Conservation (phyloP, 2,113 vertebrate species). For the Ictalurus furcatus region DNA sequence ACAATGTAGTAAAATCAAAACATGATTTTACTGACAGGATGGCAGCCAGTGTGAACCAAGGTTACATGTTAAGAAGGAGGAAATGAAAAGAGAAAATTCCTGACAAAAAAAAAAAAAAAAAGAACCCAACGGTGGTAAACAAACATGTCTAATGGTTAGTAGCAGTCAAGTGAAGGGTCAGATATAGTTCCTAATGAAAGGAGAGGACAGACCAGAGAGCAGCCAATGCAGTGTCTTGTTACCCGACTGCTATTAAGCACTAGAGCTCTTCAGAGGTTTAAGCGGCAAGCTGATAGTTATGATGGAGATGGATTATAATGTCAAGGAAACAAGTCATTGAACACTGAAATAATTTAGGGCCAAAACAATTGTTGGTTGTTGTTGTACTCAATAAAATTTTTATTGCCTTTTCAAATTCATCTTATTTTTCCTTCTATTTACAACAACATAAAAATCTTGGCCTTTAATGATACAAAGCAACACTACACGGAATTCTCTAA, state of each 20-base stretch:
- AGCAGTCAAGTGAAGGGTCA: constrained; percentile 85
- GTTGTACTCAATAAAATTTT: constrained; percentile 68
- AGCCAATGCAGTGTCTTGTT: constrained; percentile 75
- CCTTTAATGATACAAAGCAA: constrained; percentile 85
- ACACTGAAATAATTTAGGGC: constrained; percentile 82
- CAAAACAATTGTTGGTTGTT: constrained; percentile 72
- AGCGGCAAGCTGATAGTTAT: constrained; percentile 82
- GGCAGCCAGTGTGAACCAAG: constrained; percentile 80
- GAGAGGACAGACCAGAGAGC: constrained; percentile 68
- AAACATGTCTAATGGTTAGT: constrained; percentile 87
- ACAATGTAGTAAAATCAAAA: constrained; percentile 85
- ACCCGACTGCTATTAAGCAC: constrained; percentile 86
- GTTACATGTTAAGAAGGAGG: constrained; percentile 74
- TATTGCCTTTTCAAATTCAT: constrained; percentile 85
- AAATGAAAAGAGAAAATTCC: constrained; percentile 48
- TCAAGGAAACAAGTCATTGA: constrained; percentile 60
- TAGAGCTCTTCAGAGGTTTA: constrained; percentile 79
- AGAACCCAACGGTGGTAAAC: constrained; percentile 76
- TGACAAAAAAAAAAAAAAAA: constrained; percentile 44
- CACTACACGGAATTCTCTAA: constrained; percentile 78
- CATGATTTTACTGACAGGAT: constrained; percentile 82
- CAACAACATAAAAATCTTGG: constrained; percentile 88
- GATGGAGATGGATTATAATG: constrained; percentile 85
- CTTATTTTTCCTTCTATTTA: constrained; percentile 81
- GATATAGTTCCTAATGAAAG: constrained; percentile 70